Evolutionary conservation across 2,797 vertebrate genomes (phyloP).

Genomic region (Arnoldichthys spilopterus): DNA sequence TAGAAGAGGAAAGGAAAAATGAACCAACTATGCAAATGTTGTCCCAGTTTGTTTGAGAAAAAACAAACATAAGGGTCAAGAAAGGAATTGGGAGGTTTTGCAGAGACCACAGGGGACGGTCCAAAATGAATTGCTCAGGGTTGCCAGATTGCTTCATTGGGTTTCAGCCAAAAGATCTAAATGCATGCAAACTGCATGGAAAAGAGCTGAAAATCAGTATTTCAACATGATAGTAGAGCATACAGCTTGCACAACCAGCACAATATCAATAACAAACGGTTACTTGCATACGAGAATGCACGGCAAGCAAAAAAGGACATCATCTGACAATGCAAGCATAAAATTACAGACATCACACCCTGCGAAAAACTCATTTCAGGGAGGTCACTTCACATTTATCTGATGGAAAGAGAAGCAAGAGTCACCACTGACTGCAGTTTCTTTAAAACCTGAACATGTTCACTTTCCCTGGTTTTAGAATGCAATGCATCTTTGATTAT

Average conservation of each 20-base stretch:
- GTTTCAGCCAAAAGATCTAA: neutral
- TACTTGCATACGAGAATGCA: no score
- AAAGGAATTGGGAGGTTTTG: neutral
- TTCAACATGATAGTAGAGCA: neutral
- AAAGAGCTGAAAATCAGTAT: neutral
- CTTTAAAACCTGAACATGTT: no score
- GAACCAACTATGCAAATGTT: constrained; percentile 2
- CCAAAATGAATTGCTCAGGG: neutral
- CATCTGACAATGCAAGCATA: neutral
- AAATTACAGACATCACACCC: no score
- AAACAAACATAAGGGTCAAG: neutral
- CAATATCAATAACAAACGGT: neutral
- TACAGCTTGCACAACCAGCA: neutral
- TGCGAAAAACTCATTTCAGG: no score
- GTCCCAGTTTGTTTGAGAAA: neutral
- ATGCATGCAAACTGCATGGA: neutral
- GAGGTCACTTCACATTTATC: no score
- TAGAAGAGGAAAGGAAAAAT: neutral
- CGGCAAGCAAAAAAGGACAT: no score
- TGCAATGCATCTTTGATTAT: no score
- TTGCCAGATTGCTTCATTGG: neutral
- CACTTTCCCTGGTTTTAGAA: no score
- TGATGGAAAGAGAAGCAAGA: no score
- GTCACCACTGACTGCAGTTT: no score
- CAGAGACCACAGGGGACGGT: neutral